Conservation (phyloP, 2,113 vertebrate genomes). For the Acanthochromis polyacanthus region DNA sequence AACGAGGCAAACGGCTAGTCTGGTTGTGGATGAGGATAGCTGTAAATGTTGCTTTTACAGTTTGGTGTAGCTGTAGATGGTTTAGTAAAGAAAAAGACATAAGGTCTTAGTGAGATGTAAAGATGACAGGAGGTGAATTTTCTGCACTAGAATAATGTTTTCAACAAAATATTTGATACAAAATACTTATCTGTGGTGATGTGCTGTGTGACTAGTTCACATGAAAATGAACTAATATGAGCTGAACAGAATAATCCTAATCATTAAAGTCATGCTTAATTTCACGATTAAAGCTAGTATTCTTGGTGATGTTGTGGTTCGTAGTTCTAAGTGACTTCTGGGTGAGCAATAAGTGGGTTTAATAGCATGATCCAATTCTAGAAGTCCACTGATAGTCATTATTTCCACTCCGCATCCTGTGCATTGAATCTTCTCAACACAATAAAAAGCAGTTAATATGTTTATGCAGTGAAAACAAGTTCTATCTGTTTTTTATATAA, state of each 20-base stretch:
- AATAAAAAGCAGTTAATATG: conserved; percentile 22
- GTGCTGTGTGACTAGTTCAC: background rate
- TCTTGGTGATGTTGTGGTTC: too few species aligned
- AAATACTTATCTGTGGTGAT: background rate
- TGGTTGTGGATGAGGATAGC: background rate
- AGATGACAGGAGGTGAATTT: background rate
- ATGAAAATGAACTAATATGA: background rate
- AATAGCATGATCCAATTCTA: background rate
- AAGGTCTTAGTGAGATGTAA: background rate
- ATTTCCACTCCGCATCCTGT: conserved; percentile 6
- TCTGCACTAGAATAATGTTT: background rate
- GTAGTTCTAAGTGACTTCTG: too few species aligned
- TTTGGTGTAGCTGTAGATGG: background rate
- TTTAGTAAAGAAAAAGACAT: too few species aligned
- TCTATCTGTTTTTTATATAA: conserved; percentile 2
- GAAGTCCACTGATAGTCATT: conserved; percentile 4
- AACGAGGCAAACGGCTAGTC: background rate
- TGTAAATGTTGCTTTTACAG: conserved; percentile 4
- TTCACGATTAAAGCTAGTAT: background rate
- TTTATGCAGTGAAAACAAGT: conserved; percentile 20
- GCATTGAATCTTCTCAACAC: conserved; percentile 4
- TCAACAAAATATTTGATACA: background rate
- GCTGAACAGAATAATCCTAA: background rate
- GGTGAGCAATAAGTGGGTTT: background rate
- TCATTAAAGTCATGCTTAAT: background rate